Base-by-base conservation (phyloP, 2,113 vertebrate genomes). In the Hassar affinis region DNA sequence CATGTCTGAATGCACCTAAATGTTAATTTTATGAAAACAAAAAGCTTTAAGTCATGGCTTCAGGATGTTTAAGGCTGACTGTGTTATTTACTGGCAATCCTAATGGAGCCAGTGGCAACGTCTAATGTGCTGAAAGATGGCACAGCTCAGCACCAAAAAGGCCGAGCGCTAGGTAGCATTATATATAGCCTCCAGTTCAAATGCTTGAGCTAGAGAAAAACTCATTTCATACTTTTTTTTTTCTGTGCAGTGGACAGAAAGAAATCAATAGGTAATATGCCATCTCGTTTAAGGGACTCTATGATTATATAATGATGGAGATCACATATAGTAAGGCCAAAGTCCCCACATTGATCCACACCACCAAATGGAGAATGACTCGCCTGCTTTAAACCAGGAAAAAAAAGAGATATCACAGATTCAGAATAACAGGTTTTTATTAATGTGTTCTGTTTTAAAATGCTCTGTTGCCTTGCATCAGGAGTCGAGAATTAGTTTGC, bases 261-360 rank as follows among this genome's bases (percentile, higher is more conserved):
- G 57, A 88, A 86, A 88, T 88, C 84, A 84, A 88, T 88, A 88
- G 42, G 78, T 82, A 86, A 81, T 84, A 84, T 82, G 82, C 84
- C 82, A 80, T 64, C 87, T 78, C 68, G 80, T 81, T 87, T 72
- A 87, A 68, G 84, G 59, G 52, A 85, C 80, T 79, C 68, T 82
- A 81, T 71, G 76, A 82, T 85, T 87, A 87, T 79, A 82, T 78
- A 59, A 83, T 85, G 83, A 87, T 85, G 83, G 61, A 84, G 83
- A 79, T 85, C 56, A 85, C 59, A 69, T 62, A 76, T 54, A 69
- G 69, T 68, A 20, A 66, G 75, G 80, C 38, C 80, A 85, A 79
- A 85, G 77, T 79, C 69, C 68, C 51, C 42, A 79, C 76, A 85
- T 85, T 87, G 83, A 87, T 87, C 83, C 49, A 77, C 25, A 25